Base-by-base conservation (phyloP, 1,140 invertebrate species). In the Drosophila virilis region DNA sequence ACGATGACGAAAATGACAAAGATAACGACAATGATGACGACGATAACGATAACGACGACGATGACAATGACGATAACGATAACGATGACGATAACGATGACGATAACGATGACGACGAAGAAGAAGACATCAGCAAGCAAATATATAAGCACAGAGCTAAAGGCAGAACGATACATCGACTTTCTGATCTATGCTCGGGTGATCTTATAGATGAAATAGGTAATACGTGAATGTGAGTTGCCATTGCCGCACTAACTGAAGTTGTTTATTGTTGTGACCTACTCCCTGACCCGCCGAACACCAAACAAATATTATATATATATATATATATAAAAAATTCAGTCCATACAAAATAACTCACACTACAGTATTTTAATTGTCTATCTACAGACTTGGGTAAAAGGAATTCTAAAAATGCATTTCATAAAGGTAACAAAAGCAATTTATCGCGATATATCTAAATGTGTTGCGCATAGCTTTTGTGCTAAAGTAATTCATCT, bases 31-130 rank as follows among this genome's bases (percentile, higher is more conserved):
- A 62, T 2, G 55, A 77, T 0, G 17, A 72, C 1, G 35, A 93
- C 60, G 92, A 94, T 12, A 8, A 61, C 1, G 42, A 82, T 10
- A 38, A 67, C 6, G 61, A 64, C 5, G 50, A 71, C 1, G 48
- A 76, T 5, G 46, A 67, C 0, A 28, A 74, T 3, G 37, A 66
- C 8, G 33, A 82, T 0, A 48, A 78, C 5, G 91, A 75, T 92
- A 17, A 78, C 8, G 84, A 93, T 7, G 66, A 79, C 4, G 42
- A 77, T 6, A 37, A 80, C 2, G 48, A 89, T 0, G 17, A 82
- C 0, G 32, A 89, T n/a, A 93, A 93, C 71, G 92, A 94, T 65
- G 93, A 94, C 67, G 93, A 94, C 66, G 93, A 92, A 15, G 92
- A 59, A 89, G 91, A 61, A 54, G 79, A 91, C 57, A 71, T 80